These are phyloP conservation scores for Thymelicus sylvestris DNA, from an alignment of 2,888 invertebrate genomes.

Conservation along the genomic window DNA sequence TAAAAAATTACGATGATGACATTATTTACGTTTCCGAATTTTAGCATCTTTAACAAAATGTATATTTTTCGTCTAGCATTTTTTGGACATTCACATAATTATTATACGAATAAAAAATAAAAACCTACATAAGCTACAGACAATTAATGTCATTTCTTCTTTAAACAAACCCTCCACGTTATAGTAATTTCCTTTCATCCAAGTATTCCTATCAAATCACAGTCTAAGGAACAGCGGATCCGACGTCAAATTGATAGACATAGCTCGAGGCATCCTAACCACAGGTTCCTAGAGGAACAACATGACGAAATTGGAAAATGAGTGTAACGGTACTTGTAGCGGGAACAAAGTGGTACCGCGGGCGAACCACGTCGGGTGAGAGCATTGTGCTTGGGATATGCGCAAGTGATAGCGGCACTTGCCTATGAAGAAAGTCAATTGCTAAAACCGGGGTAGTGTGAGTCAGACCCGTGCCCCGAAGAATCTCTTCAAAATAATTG, in stretches of 20 bases:
- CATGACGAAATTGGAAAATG: slow-evolving; percentile 29
- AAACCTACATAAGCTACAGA: no score
- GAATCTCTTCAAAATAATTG: no score
- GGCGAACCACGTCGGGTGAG: slow-evolving; percentile 15
- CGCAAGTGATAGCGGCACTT: not conserved
- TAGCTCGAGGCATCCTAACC: slow-evolving; percentile 21
- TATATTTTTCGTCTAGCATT: no score
- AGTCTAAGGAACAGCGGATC: not conserved
- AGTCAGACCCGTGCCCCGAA: no score
- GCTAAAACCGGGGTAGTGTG: no score
- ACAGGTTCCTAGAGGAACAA: slow-evolving; percentile 15
- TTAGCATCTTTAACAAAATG: no score
- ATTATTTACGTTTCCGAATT: no score
- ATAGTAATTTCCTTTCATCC: not conserved
- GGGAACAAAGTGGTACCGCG: slow-evolving; percentile 29
- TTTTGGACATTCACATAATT: no score
- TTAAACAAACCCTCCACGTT: not conserved
- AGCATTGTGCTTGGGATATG: not conserved
- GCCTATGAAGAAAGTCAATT: no score
- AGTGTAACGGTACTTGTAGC: slow-evolving; percentile 25
- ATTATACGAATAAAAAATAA: no score
- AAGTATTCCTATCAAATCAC: slow-evolving; percentile 6
- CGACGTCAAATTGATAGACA: slow-evolving; percentile 25
- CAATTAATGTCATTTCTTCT: no score
- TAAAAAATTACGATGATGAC: no score